Base-by-base conservation (phyloP, 2,113 vertebrate species). In the Dicentrarchus labrax region DNA sequence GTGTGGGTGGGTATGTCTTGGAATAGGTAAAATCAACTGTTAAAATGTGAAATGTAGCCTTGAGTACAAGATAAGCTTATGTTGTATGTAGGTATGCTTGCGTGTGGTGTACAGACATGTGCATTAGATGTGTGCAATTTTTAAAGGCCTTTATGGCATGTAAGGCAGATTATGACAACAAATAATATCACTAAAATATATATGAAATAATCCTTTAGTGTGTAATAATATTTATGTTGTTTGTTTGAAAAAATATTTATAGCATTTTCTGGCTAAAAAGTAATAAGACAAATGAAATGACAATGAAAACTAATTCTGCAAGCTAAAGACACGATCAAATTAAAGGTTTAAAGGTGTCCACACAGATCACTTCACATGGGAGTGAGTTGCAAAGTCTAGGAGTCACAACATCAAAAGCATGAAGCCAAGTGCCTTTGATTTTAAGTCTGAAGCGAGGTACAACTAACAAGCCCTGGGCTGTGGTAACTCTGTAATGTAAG, bases 381-480 rank as follows among this genome's bases (percentile, higher is more conserved):
- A 83, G 43, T 43, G n/a, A 71, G 65, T 66, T 66, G 24, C 9
- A 79, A 65, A 70, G 75, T 80, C 67, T 59, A 19, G 12, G 60
- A 84, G 68, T 57, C 41, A 43, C 13, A 39, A 85, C 84, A 80
- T 90, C 84, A 90, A 86, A 90, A 66, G 81, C 72, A 71, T 56
- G 12, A 61, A 71, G 19, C 36, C 39, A 22, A 66, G 67, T 22
- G 13, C 62, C 56, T 86, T 84, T 87, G 78, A 86, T 83, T 80
- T 71, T 45, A 51, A 66, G 41, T 86, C 50, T 53, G 45, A 16
- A 72, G 59, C 1, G 38, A 83, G 80, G 86, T 86, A 53, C 79
- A 24, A 60, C 80, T 80, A 83, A 80, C 76, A 68, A 19, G 80
- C 88, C 73, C 76, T 38, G 70, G 83, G 80, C 70, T 72, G 71